Conservation (phyloP, 64 coral and sea anemone genomes). For the Orbicella faveolata region DNA sequence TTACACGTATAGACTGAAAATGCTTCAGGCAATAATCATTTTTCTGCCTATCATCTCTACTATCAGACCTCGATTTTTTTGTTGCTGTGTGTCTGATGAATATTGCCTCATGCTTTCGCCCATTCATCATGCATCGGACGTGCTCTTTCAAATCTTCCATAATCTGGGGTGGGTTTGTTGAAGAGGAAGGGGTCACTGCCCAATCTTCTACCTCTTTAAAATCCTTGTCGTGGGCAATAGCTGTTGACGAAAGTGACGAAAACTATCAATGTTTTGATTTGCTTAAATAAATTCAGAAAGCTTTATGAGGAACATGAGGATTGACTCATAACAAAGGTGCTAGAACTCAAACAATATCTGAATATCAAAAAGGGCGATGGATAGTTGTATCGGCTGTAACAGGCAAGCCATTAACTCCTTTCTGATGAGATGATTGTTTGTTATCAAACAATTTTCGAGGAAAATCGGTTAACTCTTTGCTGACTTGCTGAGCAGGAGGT, state of each 20-base stretch:
- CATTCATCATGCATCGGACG: conserved; percentile 54
- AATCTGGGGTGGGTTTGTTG: background rate
- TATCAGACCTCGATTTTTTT: conserved; percentile 31
- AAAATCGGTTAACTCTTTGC: too few species aligned
- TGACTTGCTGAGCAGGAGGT: too few species aligned
- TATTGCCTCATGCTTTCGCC: conserved; percentile 29
- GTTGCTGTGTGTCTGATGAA: conserved; percentile 32
- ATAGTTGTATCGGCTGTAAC: too few species aligned
- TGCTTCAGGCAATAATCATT: conserved; percentile 53
- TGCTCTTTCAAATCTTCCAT: conserved; percentile 59
- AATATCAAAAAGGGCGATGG: too few species aligned
- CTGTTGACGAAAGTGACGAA: conserved; percentile 10
- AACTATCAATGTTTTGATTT: background rate
- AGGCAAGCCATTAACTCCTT: too few species aligned
- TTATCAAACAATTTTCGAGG: too few species aligned
- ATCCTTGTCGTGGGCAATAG: conserved; percentile 56
- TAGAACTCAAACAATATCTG: too few species aligned
- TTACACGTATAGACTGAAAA: conserved; percentile 48
- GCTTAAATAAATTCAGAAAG: background rate
- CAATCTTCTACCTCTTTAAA: conserved; percentile 65
- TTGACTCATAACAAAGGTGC: too few species aligned
- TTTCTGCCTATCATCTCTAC: background rate
- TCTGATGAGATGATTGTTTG: too few species aligned
- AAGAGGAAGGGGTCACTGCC: conserved; percentile 56
- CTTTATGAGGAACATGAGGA: too few species aligned